Evolutionary conservation across 2,113 vertebrate species (phyloP).

Genomic region (Microcebus lehilahytsara): DNA sequence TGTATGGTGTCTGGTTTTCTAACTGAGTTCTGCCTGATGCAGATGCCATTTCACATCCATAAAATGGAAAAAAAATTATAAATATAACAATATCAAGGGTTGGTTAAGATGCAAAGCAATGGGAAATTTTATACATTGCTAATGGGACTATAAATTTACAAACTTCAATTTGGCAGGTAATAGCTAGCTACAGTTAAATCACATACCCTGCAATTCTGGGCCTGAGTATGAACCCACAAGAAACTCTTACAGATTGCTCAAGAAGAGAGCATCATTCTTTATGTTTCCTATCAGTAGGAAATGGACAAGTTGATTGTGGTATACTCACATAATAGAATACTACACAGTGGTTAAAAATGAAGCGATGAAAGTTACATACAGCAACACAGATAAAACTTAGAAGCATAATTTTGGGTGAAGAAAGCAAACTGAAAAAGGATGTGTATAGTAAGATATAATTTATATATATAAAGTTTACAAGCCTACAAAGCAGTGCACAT

Average conservation of each 20-base stretch:
- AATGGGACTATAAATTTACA: slow-evolving; percentile 17
- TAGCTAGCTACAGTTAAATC: slow-evolving; percentile 1
- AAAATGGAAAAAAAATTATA: not conserved
- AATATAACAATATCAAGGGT: not conserved
- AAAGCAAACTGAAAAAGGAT: not conserved
- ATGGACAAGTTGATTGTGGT: not conserved
- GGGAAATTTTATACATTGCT: not conserved
- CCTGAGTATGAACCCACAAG: slow-evolving; percentile 8
- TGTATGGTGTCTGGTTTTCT: not conserved
- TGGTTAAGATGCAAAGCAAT: slow-evolving; percentile 19
- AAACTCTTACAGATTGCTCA: not conserved
- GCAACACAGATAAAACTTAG: not conserved
- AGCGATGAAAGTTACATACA: not conserved
- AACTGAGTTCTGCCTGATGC: not conserved
- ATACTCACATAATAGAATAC: not conserved
- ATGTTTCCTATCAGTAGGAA: slow-evolving; percentile 7
- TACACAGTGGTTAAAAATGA: slow-evolving; percentile 10
- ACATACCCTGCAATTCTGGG: not conserved
- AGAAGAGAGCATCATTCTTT: not conserved
- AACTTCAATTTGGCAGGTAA: not conserved
- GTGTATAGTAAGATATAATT: not conserved
- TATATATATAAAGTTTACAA: not conserved
- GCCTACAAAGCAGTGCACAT: not conserved
- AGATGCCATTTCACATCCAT: not conserved
- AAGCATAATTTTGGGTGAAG: not conserved